Base-by-base conservation (phyloP, 2,888 invertebrate species). In the Horisme vitalbata region DNA sequence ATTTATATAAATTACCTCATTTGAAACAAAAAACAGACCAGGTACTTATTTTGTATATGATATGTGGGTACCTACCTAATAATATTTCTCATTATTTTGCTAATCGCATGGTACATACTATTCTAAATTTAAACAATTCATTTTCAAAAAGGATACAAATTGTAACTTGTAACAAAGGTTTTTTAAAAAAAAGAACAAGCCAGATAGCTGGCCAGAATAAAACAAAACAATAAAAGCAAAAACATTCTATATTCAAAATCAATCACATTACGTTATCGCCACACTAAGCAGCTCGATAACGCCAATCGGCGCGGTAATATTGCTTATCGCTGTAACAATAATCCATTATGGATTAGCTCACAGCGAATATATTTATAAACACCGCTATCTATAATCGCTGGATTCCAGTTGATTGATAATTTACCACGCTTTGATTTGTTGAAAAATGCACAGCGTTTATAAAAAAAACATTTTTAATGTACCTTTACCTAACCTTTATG, bases 271-370 rank as follows among this genome's bases (percentile, higher is more conserved):
- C 52, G 51, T 65, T 71, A 72, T 71, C 72, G 58, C 53, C 46
- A 53, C 57, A 59, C 46, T 61, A 61, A 55, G 47, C 43, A 13
- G 18, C 30, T 49, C 65, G 72, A 72, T 72, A 72, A 64, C 64
- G 52, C 53, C 51, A 57, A 58, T 59, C 55, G 38, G 34, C 38
- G 18, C 31, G 67, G 75, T 73, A 74, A 79, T 71, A 70, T 60
- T 59, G 63, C 75, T 84, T 87, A 87, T 86, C 86, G 82, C 65
- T 58, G 54, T 61, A 76, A 79, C 82, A 80, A 81, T 88, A 88
- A 88, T 88, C 88, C 87, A 86, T 88, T 84, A 82, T 77, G 88
- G 87, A 88, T 88, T 88, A 88, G 68, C 83, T 71, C 75, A 71
- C 68, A 69, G 59, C 65, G 77, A 68, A 75, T 84, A n/a, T n/a